These are phyloP conservation scores for Upupa epops DNA, from an alignment of 2,113 vertebrate genomes.

Conservation along the genomic window DNA sequence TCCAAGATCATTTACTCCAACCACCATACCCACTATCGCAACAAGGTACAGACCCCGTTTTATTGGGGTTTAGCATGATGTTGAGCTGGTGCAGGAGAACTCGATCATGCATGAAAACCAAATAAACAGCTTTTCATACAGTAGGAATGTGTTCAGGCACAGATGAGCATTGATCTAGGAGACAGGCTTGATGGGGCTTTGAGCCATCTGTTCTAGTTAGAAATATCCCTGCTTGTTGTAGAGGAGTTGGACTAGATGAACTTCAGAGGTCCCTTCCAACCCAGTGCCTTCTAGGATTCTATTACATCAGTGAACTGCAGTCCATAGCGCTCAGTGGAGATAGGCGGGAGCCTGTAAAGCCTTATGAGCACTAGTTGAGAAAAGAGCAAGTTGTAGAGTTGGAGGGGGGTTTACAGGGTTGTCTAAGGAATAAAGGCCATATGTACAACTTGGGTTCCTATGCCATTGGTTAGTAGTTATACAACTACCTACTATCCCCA, in stretches of 20 bases:
- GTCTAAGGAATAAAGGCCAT: accelerated
- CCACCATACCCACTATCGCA: no score
- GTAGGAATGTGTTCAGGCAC: not conserved
- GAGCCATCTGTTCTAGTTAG: no score
- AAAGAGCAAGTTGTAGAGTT: not conserved
- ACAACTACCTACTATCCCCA: not conserved
- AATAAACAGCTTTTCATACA: not conserved
- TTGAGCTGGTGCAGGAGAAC: not conserved
- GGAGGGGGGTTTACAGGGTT: not conserved
- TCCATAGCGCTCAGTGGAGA: not conserved
- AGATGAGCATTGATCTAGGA: not conserved
- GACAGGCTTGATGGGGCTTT: no score
- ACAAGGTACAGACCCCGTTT: not conserved
- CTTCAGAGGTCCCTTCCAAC: no score
- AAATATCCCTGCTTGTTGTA: no score
- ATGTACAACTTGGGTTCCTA: not conserved
- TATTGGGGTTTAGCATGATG: not conserved
- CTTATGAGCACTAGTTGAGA: not conserved
- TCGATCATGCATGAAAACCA: not conserved
- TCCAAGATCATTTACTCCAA: no score
- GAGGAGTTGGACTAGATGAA: no score
- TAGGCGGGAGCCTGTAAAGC: not conserved
- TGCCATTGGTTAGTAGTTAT: not conserved
- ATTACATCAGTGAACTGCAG: not conserved
- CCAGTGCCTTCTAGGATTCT: no score